A percentile compares a stretch with the other conserved stretches of the same genome.
These are phyloP conservation scores for Lichenostomus cassidix DNA, from an alignment of 2,113 vertebrate genomes.

Conservation along the genomic window DNA sequence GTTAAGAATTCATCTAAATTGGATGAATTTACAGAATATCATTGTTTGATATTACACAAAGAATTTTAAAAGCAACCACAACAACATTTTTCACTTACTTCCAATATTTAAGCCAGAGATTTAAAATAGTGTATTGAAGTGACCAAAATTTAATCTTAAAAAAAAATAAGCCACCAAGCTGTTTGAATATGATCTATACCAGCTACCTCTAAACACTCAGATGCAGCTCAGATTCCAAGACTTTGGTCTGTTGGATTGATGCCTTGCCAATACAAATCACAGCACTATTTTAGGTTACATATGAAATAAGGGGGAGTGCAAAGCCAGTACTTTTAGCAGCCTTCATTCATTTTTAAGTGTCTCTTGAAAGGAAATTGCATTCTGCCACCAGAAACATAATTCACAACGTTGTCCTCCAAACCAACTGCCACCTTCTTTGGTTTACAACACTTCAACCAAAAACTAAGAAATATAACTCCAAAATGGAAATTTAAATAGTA, in stretches of 20 bases:
- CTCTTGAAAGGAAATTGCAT: background rate
- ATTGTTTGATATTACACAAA: background rate
- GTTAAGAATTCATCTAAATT: too few relatives aligned
- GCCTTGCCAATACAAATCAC: background rate
- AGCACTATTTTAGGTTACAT: background rate
- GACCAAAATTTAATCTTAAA: background rate
- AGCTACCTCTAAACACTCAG: background rate
- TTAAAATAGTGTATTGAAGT: background rate
- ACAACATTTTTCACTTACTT: background rate
- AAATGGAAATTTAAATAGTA: background rate
- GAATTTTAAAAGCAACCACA: background rate
- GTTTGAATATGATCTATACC: background rate
- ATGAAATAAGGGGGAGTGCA: background rate
- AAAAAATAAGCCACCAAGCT: background rate
- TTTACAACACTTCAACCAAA: background rate
- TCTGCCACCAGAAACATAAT: background rate
- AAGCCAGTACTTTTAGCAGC: background rate
- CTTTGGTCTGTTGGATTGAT: background rate
- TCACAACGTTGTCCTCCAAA: background rate
- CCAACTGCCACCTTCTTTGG: background rate
- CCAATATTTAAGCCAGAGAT: background rate
- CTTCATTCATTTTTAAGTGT: background rate
- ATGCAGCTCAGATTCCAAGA: background rate
- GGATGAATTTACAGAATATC: background rate
- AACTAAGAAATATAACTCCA: background rate